These are phyloP conservation scores for Cepaea hortensis DNA, from an alignment of 2,888 invertebrate species.

Conservation along the genomic window DNA sequence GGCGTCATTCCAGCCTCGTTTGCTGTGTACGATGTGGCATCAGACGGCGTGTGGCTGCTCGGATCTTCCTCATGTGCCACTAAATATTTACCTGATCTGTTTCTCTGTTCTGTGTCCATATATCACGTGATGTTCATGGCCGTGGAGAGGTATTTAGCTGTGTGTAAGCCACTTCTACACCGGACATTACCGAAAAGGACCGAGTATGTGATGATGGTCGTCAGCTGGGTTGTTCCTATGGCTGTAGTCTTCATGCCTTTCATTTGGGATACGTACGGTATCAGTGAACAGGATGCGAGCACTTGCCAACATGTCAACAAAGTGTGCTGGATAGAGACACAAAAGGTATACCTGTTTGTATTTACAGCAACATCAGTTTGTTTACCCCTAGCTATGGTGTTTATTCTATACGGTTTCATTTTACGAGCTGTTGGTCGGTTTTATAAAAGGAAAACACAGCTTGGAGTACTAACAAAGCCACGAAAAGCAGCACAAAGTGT, in stretches of 20 bases:
- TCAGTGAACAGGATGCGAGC: neutral
- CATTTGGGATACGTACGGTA: neutral
- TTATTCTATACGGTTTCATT: neutral
- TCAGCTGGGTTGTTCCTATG: neutral
- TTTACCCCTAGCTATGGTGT: neutral
- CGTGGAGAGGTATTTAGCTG: neutral
- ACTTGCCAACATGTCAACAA: neutral
- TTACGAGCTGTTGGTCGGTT: neutral
- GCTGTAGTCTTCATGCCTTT: neutral
- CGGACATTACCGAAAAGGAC: neutral
- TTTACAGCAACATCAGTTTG: neutral
- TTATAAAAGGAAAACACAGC: neutral
- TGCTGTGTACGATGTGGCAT: neutral
- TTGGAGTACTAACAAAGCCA: neutral
- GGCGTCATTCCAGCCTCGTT: neutral
- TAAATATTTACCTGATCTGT: neutral
- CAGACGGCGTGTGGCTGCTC: neutral
- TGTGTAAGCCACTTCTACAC: neutral
- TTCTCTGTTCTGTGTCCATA: neutral
- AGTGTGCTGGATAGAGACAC: neutral
- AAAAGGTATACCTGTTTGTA: neutral
- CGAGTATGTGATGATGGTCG: neutral
- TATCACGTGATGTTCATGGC: slow-evolving; percentile 1
- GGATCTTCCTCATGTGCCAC: neutral
- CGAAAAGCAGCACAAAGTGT: too few species aligned